Base-by-base conservation (phyloP, 1,140 invertebrate species). In the Drosophila orena region DNA sequence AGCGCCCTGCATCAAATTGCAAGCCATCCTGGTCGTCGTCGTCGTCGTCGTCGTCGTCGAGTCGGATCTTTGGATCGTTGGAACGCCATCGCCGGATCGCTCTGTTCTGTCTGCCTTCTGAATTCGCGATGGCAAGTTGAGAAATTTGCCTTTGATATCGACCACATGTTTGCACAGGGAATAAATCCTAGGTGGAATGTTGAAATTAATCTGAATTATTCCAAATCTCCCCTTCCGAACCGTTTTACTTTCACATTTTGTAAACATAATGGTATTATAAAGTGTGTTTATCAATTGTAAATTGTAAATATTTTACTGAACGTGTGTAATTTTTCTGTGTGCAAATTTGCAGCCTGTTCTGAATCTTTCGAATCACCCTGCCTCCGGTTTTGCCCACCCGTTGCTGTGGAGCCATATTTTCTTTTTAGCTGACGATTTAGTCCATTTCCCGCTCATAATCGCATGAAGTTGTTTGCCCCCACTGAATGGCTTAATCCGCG, bases 71-170 rank as follows among this genome's bases (percentile, higher is more conserved):
- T 46, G 70, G 70, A 54, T 74, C 71, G 49, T 73, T 74, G 69
- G 69, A 61, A 50, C 34, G 66, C 44, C 55, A 73, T 60, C 8
- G 68, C 49, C 43, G 56, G 68, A 53, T 73, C 52, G 20, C 49
- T 20, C 27, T 73, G 70, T 44, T 44, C 47, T 50, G 47, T 30
- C 30, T 30, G 30, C 30, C 8, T 34, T 53, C 55, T 64, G 43
- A 30, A 30, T 30, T 10, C 30, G 56, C 55, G 37, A 43, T 77
- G 79, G 43, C 79, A 78, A 68, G 47, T 71, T 83, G 71, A 83
- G 78, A 84, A 84, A 84, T 84, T 84, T 85, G 81, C 81, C 80
- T 84, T 83, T 83, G 80, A 83, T 83, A 83, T 83, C 65, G 80
- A 47, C 62, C 64, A 68, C 64, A 68, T 68, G 64, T 50, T 59